These are phyloP conservation scores for Glaucidium brasilianum DNA, from an alignment of 2,113 vertebrate genomes.

Conservation along the genomic window DNA sequence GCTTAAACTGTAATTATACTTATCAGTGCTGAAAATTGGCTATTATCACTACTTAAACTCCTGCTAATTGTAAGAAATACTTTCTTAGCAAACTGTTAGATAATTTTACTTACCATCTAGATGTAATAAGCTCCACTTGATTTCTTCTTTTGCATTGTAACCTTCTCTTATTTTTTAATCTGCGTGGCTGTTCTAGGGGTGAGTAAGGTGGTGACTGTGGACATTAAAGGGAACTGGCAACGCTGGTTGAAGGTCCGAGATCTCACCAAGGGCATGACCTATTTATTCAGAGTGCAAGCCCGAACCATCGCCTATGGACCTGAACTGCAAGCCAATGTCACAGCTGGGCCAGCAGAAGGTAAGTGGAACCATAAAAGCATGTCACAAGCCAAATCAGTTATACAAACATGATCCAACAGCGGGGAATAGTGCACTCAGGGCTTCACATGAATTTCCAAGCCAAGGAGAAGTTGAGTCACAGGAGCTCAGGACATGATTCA, in stretches of 20 bases:
- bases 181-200: constrained; percentile 73
- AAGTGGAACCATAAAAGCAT: background rate
- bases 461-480: background rate
- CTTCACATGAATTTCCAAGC: background rate
- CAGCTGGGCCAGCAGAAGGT: constrained; percentile 89
- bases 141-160: background rate
- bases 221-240: constrained; percentile 90
- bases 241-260: constrained; percentile 93
- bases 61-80: constrained; percentile 63
- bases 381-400: background rate
- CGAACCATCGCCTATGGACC: constrained; percentile 89
- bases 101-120: constrained; percentile 16
- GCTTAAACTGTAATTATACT: constrained; percentile 71
- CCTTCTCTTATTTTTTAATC: background rate
- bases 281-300: constrained; percentile 89
- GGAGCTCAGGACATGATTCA: background rate
- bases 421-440: background rate
- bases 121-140: background rate
- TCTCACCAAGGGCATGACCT: constrained; percentile 86
- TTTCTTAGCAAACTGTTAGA: constrained; percentile 42
- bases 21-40: constrained; percentile 72
- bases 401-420: background rate
- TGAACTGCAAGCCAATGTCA: constrained; percentile 85
- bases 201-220: constrained; percentile 93
- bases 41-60: constrained; percentile 59